Evolutionary conservation across 2,888 invertebrate species (phyloP), one percentile per base, ranked within the genome.

Genomic region (Himalopsyche kuldschensis): DNA sequence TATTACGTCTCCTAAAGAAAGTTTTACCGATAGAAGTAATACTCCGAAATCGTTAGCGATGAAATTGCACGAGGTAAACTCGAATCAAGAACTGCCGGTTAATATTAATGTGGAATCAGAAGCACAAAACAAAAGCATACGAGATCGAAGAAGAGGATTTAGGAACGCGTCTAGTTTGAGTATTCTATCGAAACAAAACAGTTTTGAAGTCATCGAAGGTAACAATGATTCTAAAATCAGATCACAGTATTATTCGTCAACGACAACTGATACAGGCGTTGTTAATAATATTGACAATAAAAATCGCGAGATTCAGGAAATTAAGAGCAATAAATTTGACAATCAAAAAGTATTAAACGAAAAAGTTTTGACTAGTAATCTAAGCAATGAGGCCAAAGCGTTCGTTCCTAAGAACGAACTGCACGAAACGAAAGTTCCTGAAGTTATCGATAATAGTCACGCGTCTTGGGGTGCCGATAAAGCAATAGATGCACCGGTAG

Each of bases 331-430:
- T 24, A 55, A 55, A 69, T 30, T 15, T 24, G 69, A 69, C 24
- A 27, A 4, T 30, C 69, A 69, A 69, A 69, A 69, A 27, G 69
- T 69, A 15, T 69, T 69, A 27, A 24, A 27, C 3, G 69, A 69
- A 24, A 69, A 69, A 69, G 69, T 30, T 27, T 15, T 69, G 30
- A 48, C 75, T 6, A 84, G 84, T 76, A 84, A 79, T 48, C 41
- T 84, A 5, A 84, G 82, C 75, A 85, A 85, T 32, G 85, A 85
- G 10, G 82, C 84, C 15, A 84, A 84, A 46, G 81, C 84, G 1
- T 83, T 84, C 20, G 27, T 83, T 48, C 85, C 84, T 3, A 84
- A 84, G 30, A 24, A 75, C 17, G 76, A 47, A 30, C 41, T 76
- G 47, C 31, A 30, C 15, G 32, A 46, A 76, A 20, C 76, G 17